phyloP scores from a whole-genome alignment of 2,797 vertebrate species.

The Threskiornis aethiopicus region DNA sequence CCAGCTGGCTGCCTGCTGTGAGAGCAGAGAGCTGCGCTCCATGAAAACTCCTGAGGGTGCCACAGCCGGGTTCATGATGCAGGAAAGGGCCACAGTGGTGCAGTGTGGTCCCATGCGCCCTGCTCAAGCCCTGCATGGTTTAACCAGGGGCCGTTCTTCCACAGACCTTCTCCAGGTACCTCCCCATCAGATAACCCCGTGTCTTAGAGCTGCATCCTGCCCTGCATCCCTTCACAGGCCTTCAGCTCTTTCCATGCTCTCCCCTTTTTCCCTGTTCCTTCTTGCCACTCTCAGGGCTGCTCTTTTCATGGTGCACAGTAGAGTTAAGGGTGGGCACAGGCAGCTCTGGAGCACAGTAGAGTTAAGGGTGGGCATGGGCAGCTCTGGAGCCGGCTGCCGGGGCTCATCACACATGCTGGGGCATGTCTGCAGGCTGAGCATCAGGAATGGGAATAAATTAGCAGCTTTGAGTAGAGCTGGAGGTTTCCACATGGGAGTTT shows the following conservation, averaged over 20 bases:
- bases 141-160: neutral
- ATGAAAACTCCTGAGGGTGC: neutral
- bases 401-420: neutral
- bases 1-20: neutral
- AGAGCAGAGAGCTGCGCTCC: neutral
- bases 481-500: slow-evolving; percentile 48
- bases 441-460: slow-evolving; percentile 40
- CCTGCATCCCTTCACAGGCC: neutral
- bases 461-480: slow-evolving; percentile 19
- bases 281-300: neutral
- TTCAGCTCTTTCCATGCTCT: neutral
- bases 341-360: neutral
- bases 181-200: neutral
- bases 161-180: neutral
- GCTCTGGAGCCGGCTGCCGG: neutral
- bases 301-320: neutral
- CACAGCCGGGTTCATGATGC: fast-evolving
- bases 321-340: neutral
- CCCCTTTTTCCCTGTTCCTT: neutral
- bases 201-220: neutral
- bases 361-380: too few species aligned
- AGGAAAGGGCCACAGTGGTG: fast-evolving
- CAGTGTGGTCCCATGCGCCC: fast-evolving
- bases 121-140: fast-evolving
- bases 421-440: slow-evolving; percentile 25